Base-by-base conservation (phyloP, 2,888 invertebrate species). In the Drosophila paracracens region DNA sequence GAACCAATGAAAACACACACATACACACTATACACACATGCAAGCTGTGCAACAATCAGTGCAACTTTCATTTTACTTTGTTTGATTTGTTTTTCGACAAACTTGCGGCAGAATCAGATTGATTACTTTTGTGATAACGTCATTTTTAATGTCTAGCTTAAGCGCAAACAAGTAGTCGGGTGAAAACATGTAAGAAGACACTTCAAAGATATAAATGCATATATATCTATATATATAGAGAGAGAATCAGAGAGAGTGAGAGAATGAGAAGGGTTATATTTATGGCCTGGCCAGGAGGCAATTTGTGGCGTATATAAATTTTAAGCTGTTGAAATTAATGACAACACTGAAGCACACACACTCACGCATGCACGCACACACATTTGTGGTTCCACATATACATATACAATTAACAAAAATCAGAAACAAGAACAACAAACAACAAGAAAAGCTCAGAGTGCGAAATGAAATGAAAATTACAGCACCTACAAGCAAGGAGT, bases 251-350 rank as follows among this genome's bases (percentile, higher is more conserved):
- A 46, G 46, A 8, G 46, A 46, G 46, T 16, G 21, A 16, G 16
- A 16, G 16, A 46, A 16, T 16, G 25, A 25, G 4, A 16, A 25
- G 8, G 59, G 11, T 5, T 29, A 46, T 80, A 70, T 75, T 75
- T 78, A 78, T 78, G 65, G 48, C 50, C 43, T 43, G 57, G 67
- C 76, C 72, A 62, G 72, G 69, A 72, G 80, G 81, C 71, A 72
- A 74, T 80, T 81, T 83, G 80, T 62, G 81, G 82, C 46, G 56
- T 78, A 67, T 74, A 70, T 83, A 79, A 83, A 84, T 86, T 86
- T 74, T 48, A 85, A 80, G 84, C 84, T 86, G 79, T 75, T 79
- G 56, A 68, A 82, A 85, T 85, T 85, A 85, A 83, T 77, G 81
- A 70, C 70, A 79, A 76, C 73, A 76, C 73, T 53, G 62, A 77